Evolutionary conservation across 1,140 invertebrate species (phyloP).

Genomic region (Nasonia vitripennis): DNA sequence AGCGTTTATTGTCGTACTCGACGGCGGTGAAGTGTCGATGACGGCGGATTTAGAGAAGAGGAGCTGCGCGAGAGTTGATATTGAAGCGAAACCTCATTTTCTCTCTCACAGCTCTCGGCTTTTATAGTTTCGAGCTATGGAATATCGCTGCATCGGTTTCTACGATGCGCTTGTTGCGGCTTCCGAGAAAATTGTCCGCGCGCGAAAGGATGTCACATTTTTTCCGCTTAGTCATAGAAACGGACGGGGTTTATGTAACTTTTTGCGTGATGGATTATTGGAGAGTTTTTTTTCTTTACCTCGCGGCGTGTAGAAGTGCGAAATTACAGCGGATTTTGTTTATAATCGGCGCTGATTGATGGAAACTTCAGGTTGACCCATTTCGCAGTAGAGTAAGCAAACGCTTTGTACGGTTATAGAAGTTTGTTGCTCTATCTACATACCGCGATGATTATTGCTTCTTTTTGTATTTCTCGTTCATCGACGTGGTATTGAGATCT

Average conservation of each 20-base stretch:
- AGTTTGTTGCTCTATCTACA: too few relatives aligned
- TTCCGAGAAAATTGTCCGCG: slow-evolving; percentile 1
- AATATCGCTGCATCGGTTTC: neutral
- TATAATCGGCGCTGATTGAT: neutral
- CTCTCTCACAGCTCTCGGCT: neutral
- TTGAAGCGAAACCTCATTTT: neutral
- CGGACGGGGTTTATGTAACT: neutral
- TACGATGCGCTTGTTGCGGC: neutral
- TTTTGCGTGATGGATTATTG: neutral
- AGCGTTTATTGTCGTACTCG: neutral
- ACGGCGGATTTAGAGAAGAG: neutral
- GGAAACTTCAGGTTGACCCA: neutral
- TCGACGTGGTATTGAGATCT: too few relatives aligned
- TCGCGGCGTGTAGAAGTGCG: neutral
- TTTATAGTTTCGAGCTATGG: neutral
- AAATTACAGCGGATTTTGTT: neutral
- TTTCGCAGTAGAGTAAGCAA: neutral
- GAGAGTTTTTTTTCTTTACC: neutral
- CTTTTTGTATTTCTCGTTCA: too few relatives aligned
- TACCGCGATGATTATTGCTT: too few relatives aligned
- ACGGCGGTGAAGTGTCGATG: neutral
- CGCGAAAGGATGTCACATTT: slow-evolving; percentile 5
- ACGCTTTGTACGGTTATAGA: too few relatives aligned
- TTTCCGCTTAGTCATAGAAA: neutral
- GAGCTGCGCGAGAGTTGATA: neutral